Base-by-base conservation (phyloP, 2,113 vertebrate genomes). In the Gallinago paraguaiae region DNA sequence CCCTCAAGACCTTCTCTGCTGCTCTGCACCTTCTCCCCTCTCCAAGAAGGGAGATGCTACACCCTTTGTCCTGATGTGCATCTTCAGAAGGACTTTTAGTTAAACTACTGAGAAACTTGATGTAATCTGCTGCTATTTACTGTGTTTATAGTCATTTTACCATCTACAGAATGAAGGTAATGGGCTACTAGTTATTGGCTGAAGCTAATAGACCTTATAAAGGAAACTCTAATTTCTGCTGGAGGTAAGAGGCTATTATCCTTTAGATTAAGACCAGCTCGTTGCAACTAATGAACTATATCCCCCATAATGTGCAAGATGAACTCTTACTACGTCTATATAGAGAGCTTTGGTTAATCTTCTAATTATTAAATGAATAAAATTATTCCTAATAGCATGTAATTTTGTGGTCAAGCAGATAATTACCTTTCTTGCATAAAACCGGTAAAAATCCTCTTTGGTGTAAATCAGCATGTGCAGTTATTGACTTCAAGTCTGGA, bases 401-500 rank as follows among this genome's bases (percentile, higher is more conserved):
- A 70, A 94, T 95, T 89, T 87, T 30, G 56, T 91, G 93, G 90
- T 67, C 93, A 95, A 35, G 87, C 74, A 75, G 77, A 50, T 79
- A 75, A 95, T 95, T 92, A 67, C 51, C 81, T 43, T 20, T 33
- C 81, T 64, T 82, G 69, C 56, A 12, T 3, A 27, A 27, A 67
- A 10, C 56, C 56, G 13, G 50, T 67, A 28, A n/a, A 69, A 74
- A 68, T 28, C 35, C 12, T 78, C 57, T 28, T 25, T 3, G 63
- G 5, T 88, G 72, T 68, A 35, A 59, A 67, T 17, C 50, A 17
- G 56, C n/a, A 10, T 23, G 35, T 45, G 37, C 28, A 24, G 8
- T 57, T 68, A 23, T 4, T 74, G 57, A 30, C 87, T 63, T 33
- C 23, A 11, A 27, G 20, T 2, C 48, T 18, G 45, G 10, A 6